Evolutionary conservation across 2,888 invertebrate genomes (phyloP), one percentile per base, ranked within the genome.

Genomic region (Ophion obscuratus): DNA sequence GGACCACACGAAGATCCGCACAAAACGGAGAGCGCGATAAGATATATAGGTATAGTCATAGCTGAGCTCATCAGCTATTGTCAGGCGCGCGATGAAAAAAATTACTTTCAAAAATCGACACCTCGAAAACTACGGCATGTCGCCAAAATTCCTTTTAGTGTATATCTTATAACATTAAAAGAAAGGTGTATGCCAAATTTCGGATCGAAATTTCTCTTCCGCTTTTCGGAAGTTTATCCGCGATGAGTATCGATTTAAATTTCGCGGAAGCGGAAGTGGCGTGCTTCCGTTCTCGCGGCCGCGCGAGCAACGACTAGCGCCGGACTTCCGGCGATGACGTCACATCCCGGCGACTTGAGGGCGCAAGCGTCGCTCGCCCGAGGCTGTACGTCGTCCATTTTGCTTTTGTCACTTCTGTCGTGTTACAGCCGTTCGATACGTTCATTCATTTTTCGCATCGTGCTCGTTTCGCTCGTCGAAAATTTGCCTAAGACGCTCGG

Each of bases 381-480:
- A 47, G 20, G 31, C 36, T 57, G 73, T 77, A 64, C 83, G 73
- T 27, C 73, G 76, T 68, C 83, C 86, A 86, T 86, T 86, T 86
- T 86, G 24, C 83, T 81, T 83, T 83, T 81, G 40, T 62, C 86
- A 64, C 68, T 66, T 71, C 74, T 80, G 71, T 80, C 77, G 80
- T 71, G 53, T 80, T 73, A 73, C 77, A 73, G 81, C 68, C 47
- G 83, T 80, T 73, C 62, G 78, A 82, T 62, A 62, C 20, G 64
- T 78, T 66, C 74, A 24, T 67, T 62, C 44, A 44, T 82, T 85
- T 83, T 53, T 73, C 57, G 66, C 67, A 53, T 27, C 47, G n/a
- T 20, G 20, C 6, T 20, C 24, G 20, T 61, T 61, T n/a, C 67
- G 64, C 31, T 57, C 59, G 11, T 40, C 44, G 20, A 66, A 67